Percentiles rank a stretch among this genome's conserved stretches.
These are phyloP conservation scores for Meliscaeva auricollis DNA, from an alignment of 2,888 invertebrate species.

Conservation along the genomic window DNA sequence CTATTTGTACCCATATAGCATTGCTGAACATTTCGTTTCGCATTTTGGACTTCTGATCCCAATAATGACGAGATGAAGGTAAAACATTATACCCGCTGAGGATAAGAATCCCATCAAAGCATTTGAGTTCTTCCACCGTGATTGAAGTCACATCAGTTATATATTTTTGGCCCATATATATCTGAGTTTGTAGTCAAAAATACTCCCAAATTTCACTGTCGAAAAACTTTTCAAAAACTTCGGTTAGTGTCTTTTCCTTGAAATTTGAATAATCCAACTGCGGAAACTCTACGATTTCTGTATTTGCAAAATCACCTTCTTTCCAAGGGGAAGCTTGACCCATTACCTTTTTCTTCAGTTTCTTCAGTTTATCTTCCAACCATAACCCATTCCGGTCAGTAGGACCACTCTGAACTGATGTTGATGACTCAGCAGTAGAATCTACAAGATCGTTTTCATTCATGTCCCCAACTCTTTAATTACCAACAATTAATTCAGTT, in stretches of 20 bases:
- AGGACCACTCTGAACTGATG: neutral
- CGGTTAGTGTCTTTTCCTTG: neutral
- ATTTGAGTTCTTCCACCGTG: constrained; percentile 6
- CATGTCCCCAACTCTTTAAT: neutral
- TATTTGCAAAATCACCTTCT: neutral
- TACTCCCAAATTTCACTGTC: neutral
- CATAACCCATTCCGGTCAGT: neutral
- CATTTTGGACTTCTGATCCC: constrained; percentile 9
- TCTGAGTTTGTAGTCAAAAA: neutral
- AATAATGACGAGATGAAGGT: constrained; percentile 10
- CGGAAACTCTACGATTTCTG: neutral
- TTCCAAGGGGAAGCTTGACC: neutral
- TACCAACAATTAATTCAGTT: neutral
- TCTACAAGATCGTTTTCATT: neutral
- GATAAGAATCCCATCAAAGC: neutral
- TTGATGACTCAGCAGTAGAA: neutral
- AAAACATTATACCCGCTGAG: constrained; percentile 2
- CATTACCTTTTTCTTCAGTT: neutral
- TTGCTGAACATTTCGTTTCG: neutral
- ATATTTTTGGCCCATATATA: neutral
- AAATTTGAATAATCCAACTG: neutral
- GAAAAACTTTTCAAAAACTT: constrained; percentile 13
- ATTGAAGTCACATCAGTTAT: neutral
- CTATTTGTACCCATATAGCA: constrained; percentile 3
- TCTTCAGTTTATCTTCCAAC: neutral